A percentile compares a stretch with the other conserved stretches of the same genome.
phyloP scores from a whole-genome alignment of 2,888 invertebrate species.

The Sarcophaga caerulescens region DNA sequence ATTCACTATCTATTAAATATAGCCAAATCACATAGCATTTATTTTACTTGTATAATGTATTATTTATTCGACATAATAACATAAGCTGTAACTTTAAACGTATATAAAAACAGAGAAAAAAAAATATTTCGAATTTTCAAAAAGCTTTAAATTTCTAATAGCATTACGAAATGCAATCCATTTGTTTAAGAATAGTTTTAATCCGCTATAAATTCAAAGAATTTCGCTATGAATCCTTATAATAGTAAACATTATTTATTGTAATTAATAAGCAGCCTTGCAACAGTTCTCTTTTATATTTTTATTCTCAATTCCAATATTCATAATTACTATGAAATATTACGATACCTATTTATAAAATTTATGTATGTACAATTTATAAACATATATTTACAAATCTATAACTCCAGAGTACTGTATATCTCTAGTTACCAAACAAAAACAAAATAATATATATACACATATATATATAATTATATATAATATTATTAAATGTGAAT shows the following conservation, averaged over 20 bases:
- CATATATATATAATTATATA: too few relatives aligned
- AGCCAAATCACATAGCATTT: conserved; percentile 64
- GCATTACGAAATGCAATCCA: neutral
- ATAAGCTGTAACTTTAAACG: neutral
- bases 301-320: neutral
- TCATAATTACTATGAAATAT: neutral
- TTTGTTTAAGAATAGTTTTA: neutral
- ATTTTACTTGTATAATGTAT: conserved; percentile 21
- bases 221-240: conserved; percentile 10
- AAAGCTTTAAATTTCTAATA: neutral
- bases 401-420: conserved; percentile 3
- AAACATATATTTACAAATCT: conserved; percentile 33
- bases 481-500: too few relatives aligned
- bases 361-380: conserved; percentile 4
- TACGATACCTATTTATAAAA: neutral
- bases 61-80: neutral
- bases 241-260: too few relatives aligned
- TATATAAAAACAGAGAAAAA: neutral
- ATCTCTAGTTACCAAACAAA: neutral
- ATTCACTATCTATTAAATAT: conserved; percentile 15
- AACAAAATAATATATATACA: too few relatives aligned
- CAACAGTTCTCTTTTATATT: too few relatives aligned
- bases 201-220: neutral
- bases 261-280: too few relatives aligned
- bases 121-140: neutral